Base-by-base conservation (phyloP, 2,113 vertebrate species). In the Chaenocephalus aceratus region DNA sequence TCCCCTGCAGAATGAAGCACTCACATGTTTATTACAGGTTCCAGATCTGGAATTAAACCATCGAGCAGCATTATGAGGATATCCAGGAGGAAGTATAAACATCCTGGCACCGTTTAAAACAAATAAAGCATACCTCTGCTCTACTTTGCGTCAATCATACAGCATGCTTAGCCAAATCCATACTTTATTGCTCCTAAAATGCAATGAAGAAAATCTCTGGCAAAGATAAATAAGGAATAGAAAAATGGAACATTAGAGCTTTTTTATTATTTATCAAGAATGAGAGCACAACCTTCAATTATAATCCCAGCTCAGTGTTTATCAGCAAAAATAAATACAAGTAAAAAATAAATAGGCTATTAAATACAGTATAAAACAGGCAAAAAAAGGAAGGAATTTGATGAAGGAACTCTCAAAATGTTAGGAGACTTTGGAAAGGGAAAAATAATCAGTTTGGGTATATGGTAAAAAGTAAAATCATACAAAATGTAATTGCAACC, bases 341-440 rank as follows among this genome's bases (percentile, higher is more conserved):
- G 86, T 82, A 83, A 84, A 94, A 95, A 95, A 95, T 95, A 96
- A 95, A 96, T 95, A 95, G 58, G 88, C 93, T 94, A 94, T 96
- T 95, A 96, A 95, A 95, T 95, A 95, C 91, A 92, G 79, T 91
- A 94, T 88, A 93, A 95, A 93, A 93, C 44, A 89, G 76, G 79
- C 36, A 10, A 69, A 85, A 86, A 89, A 84, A 88, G 79, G 30
- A 75, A 82, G 61, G 58, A 41, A 30, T 74, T 83, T 86, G 72
- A 80, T 73, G 72, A 83, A 81, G 44, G 21, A 84, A 82, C 68
- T 76, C 73, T 75, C 58, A 75, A 72, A 59, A 69, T 61, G 68
- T 88, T 49, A 57, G 59, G 44, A 82, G 79, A 34, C 49, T 66
- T 90, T 83, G 85, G 71, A 87, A 65, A 77, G 74, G 54, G 53